Base-by-base conservation (phyloP, 2,888 invertebrate genomes). In the Stenichneumon culpator region DNA sequence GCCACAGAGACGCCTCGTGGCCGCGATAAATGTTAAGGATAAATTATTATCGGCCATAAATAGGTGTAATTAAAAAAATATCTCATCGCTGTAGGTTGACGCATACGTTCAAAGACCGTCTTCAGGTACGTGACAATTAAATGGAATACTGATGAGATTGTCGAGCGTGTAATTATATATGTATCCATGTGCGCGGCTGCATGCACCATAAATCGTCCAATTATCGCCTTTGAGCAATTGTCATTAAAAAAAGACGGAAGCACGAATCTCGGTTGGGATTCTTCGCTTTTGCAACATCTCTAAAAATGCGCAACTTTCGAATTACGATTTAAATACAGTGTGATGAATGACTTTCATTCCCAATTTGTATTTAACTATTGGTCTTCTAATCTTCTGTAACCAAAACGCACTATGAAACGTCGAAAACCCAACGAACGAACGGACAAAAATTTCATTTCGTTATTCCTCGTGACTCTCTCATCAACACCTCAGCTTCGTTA, bases 41-140 rank as follows among this genome's bases (percentile, higher is more conserved):
- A 39, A 79, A 79, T 79, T 39, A 72, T 70, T 54, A 36, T 60
- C 44, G 22, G 5, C 65, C n/a, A 63, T 65, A 65, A 72, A 72
- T 44, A 72, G 39, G 22, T 72, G 72, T 65, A 72, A 79, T 79
- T 79, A 65, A 72, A 72, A 70, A 50, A 72, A 52, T 60, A 60
- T 72, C 44, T 79, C 54, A 65, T 79, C 79, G 79, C 25, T 72
- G 1, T 16, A 2, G 32, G 9, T 39, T 60, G 65, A 79, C 60
- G 52, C 39, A 54, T 67, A 72, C 52, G 39, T 39, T 63, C n/a
- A 52, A 63, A 32, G 60, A 14, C 63, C 22, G 7, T 14, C 60
- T 28, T 50, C 50, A 54, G 54, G 39, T 72, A 72, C 39, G 52
- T 72, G 52, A 65, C 54, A 72, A 72, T 79, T 73, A 79, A 72